Evolutionary conservation across 1,140 invertebrate genomes (phyloP), one percentile per base, ranked within the genome.

Genomic region (Drosophila sucinea): DNA sequence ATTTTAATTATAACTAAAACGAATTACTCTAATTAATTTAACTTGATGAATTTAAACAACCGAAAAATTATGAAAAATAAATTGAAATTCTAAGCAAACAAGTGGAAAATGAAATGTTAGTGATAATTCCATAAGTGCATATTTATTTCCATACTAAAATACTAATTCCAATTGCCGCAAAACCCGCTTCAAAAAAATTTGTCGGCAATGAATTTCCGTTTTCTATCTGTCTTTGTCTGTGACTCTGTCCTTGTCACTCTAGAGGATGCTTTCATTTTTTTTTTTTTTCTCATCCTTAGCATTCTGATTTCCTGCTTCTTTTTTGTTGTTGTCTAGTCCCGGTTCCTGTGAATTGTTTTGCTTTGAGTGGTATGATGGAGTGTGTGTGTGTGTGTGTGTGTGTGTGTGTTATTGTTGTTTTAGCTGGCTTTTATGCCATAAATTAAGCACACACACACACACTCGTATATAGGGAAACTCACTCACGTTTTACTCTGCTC

Each of bases 181-280:
- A 51, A 27, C 44, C 44, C 25, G 25, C 7, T 51, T 51, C 23
- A 51, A 51, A 51, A 41, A 51, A 51, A 38, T 17, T 17, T 51
- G 67, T 79, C 72, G 83, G 76, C 83, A 89, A 77, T 87, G 80
- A 79, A 86, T 83, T 86, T 86, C 79, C 83, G 83, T 55, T 78
- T 67, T 75, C 68, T 35, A 29, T 25, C 60, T 29, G 10, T 58
- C 29, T 35, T 51, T 51, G 44, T 51, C 23, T 51, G 23, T 51
- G 44, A 5, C 25, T 51, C 23, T 51, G 44, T 51, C 44, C 44
- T 51, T 51, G 44, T 51, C 30, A 35, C 74, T 77, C 63, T 70
- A 61, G 65, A 47, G 60, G 79, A 71, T 74, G 79, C 66, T 67
- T 69, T 70, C 65, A 60, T 76, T 74, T 64, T 67, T 66, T 17